phyloP scores from a whole-genome alignment of 2,113 vertebrate genomes.

The Myotis brandtii region DNA sequence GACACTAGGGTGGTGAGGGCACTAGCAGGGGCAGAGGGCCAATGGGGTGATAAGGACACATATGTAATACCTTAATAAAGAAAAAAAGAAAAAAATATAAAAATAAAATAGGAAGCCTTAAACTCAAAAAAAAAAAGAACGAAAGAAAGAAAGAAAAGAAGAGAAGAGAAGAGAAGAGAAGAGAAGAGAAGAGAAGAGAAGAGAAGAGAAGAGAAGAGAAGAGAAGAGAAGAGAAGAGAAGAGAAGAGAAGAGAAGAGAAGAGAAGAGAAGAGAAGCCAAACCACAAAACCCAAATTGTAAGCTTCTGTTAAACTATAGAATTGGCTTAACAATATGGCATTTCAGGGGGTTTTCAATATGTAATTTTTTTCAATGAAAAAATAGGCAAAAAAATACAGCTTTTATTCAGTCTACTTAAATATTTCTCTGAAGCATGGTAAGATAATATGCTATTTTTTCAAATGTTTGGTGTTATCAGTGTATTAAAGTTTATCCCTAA shows the following conservation, averaged over 20 bases:
- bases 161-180: too few relatives aligned
- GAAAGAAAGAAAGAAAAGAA: not conserved
- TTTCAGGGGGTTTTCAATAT: not conserved
- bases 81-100: too few relatives aligned
- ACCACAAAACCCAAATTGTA: constrained; percentile 80
- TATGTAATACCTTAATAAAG: too few relatives aligned
- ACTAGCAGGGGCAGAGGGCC: fast-evolving
- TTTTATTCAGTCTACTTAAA: not conserved
- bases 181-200: not conserved
- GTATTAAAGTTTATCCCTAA: constrained; percentile 63
- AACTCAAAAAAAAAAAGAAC: too few relatives aligned
- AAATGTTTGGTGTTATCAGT: constrained; percentile 90
- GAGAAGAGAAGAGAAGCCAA: constrained; percentile 59
- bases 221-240: too few relatives aligned
- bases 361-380: not conserved
- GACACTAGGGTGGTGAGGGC: too few relatives aligned
- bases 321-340: constrained; percentile 47
- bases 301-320: constrained; percentile 71
- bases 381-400: not conserved
- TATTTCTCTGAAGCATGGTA: constrained; percentile 46
- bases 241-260: not conserved
- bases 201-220: not conserved
- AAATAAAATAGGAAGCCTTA: too few relatives aligned
- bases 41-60: too few relatives aligned
- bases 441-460: constrained; percentile 65